These are phyloP conservation scores for Ormia ochracea DNA, from an alignment of 2,888 invertebrate species.

Conservation along the genomic window DNA sequence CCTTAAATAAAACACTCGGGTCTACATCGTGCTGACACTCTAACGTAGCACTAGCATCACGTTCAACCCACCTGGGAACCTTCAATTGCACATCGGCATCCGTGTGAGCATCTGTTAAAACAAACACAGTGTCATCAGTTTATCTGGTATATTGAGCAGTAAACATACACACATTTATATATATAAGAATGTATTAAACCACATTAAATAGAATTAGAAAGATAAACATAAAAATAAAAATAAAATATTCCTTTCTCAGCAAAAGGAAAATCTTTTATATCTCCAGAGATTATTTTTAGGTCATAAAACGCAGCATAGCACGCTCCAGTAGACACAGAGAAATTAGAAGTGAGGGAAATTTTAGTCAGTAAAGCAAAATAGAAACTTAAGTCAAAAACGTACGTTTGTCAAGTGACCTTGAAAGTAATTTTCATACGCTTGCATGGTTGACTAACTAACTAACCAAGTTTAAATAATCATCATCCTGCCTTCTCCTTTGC, in stretches of 20 bases:
- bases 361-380: slow-evolving; percentile 8
- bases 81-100: slow-evolving; percentile 82
- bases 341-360: slow-evolving; percentile 2
- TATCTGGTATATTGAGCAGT: slow-evolving; percentile 29
- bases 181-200: background rate
- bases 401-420: slow-evolving; percentile 42
- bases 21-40: slow-evolving; percentile 87
- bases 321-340: slow-evolving; percentile 31
- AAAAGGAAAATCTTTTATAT: slow-evolving; percentile 20
- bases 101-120: slow-evolving; percentile 75
- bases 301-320: slow-evolving; percentile 26
- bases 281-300: slow-evolving; percentile 33
- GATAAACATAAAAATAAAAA: slow-evolving; percentile 29
- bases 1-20: slow-evolving; percentile 86
- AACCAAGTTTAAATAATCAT: slow-evolving; percentile 15
- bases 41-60: slow-evolving; percentile 83
- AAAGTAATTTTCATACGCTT: slow-evolving; percentile 8
- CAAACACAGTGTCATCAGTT: slow-evolving; percentile 46
- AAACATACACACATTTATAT: slow-evolving; percentile 2
- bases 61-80: slow-evolving; percentile 84
- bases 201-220: slow-evolving; percentile 39
- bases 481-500: background rate
- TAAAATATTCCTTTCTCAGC: slow-evolving; percentile 25
- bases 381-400: slow-evolving; percentile 15
- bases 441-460: background rate